Evolutionary conservation across 2,113 vertebrate genomes (phyloP), one percentile per base, ranked within the genome.

Genomic region (Rana temporaria): DNA sequence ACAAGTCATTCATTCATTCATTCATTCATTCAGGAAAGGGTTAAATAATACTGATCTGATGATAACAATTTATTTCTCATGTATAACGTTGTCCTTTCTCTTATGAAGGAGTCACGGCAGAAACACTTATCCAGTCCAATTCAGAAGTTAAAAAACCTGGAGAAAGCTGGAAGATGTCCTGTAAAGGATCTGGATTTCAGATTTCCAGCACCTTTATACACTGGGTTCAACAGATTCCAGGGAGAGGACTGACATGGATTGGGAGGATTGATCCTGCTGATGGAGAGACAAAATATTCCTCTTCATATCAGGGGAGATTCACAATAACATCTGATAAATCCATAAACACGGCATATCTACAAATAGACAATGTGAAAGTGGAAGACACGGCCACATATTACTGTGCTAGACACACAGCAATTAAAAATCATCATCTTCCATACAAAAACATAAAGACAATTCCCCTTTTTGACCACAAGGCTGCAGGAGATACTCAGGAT

Each of bases 231-330:
- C 82, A 80, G 59, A 3, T 72, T 70, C 66, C 79, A 19, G 79
- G 75, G 19, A 78, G 82, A 62, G 71, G 64, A 48, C 56, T 83
- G 26, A 82, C 84, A 9, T 84, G 75, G 75, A 16, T 80, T 0
- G 52, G 32, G 53, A 0, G 0, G 0, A 85, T 85, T 85, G 86
- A 85, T 85, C 85, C 86, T 86, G 84, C 70, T 85, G 84, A 86
- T 88, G 89, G 55, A 57, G 8, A 15, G 12, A 38, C 42, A 8
- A n/a, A 22, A 9, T 81, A 77, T 34, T 34, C 63, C 6, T 1
- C 34, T 4, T 81, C 72, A 53, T 68, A 63, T 52, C 8, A 74
- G 64, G 72, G 72, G 17, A 64, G 72, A 52, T 69, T 59, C 34
- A 64, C 26, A 18, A 80, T 84, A 8, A 70, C 71, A 56, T 57